Evolutionary conservation across 1,140 invertebrate genomes (phyloP), one percentile per base, ranked within the genome.

Genomic region (Phocides pigmalion): DNA sequence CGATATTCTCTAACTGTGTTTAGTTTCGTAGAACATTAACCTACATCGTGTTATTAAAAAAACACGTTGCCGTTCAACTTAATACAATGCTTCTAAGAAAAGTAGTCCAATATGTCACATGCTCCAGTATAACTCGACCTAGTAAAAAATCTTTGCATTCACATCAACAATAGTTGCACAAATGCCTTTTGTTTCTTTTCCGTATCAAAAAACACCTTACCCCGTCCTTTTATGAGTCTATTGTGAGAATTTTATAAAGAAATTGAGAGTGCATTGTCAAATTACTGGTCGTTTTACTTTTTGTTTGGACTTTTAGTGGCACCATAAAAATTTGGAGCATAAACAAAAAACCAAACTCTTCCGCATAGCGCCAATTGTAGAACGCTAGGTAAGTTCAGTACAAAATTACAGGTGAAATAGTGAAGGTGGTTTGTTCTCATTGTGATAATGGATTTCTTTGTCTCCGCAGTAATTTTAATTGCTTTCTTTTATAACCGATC

Each of bases 251-350:
- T 89, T 89, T 89, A 88, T 87, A 90, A 86, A 86, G 88, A 90
- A 90, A 90, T 76, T 84, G 88, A 90, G 86, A 90, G 88, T 90
- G 72, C 63, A 87, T 89, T 89, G 88, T 89, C 71, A 49, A 59
- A 73, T 74, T 79, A 74, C 63, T 67, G 64, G 62, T 53, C 66
- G 70, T 74, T 82, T 73, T 68, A 81, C 70, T 84, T 82, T 84
- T 85, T 85, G 81, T 72, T 73, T 71, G 67, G 53, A 64, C 64
- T 86, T 90, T 88, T 90, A 81, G 77, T 79, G 76, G 53, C 28
- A 54, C 72, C 79, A 79, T 88, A 90, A 89, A 89, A 86, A 89
- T 87, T 73, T 89, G 58, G 85, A 89, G 84, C 84, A 87, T 68
- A 87, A 89, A 88, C 84, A 89, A 87, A 87, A 85, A 90, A 50